These are phyloP conservation scores for Isurus oxyrinchus DNA, from an alignment of 2,113 vertebrate species.

Conservation along the genomic window DNA sequence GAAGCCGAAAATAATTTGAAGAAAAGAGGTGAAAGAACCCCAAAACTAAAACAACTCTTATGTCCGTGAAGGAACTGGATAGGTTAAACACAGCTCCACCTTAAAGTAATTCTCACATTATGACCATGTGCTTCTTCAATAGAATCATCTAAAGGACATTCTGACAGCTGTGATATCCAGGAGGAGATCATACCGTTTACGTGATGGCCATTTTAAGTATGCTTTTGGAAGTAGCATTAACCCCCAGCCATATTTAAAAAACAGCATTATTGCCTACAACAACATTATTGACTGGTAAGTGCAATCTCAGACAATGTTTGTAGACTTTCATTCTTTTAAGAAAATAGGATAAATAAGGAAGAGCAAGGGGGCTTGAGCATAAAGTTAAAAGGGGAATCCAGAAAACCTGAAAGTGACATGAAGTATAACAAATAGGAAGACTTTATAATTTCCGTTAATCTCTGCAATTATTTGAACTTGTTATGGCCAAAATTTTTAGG, in stretches of 20 bases:
- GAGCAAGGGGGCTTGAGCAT: background rate
- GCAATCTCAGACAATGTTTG: background rate
- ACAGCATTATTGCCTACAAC: slow-evolving; percentile 84
- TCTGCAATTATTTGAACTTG: background rate
- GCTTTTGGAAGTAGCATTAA: slow-evolving; percentile 85
- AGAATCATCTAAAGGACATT: slow-evolving; percentile 94
- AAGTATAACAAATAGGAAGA: background rate
- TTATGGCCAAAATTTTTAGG: no score
- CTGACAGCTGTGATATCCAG: slow-evolving; percentile 81
- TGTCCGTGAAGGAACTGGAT: no score
- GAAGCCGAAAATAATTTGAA: background rate
- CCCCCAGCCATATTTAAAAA: slow-evolving; percentile 88
- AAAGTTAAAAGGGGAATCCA: background rate
- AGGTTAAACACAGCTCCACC: background rate
- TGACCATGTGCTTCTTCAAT: slow-evolving; percentile 26
- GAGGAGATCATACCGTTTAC: slow-evolving; percentile 81
- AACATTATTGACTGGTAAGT: slow-evolving; percentile 75
- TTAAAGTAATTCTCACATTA: background rate
- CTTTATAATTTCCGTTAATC: background rate
- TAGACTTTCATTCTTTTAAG: background rate
- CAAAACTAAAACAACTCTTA: no score
- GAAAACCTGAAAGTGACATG: background rate
- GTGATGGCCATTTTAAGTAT: slow-evolving; percentile 85
- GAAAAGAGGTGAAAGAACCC: background rate
- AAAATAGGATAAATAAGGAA: no score